phyloP scores from a whole-genome alignment of 2,888 invertebrate species.

The Coenonympha arcania region DNA sequence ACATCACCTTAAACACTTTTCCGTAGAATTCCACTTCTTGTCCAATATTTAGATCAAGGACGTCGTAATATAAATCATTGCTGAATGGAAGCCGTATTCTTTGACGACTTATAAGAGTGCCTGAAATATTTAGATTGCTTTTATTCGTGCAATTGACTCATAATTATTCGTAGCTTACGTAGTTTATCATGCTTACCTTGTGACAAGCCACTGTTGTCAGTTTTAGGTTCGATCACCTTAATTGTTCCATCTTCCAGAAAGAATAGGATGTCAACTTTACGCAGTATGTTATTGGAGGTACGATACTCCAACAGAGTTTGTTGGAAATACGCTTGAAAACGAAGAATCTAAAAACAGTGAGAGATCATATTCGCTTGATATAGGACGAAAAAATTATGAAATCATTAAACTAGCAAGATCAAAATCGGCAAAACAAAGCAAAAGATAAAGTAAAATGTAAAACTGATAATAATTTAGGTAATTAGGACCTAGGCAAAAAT shows the following conservation, averaged over 20 bases:
- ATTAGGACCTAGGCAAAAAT: too few relatives aligned
- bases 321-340: conserved; percentile 85
- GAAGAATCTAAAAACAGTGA: conserved; percentile 76
- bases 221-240: conserved; percentile 86
- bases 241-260: conserved; percentile 94
- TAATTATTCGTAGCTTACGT: too few relatives aligned
- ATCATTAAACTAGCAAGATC: too few relatives aligned
- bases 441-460: too few relatives aligned
- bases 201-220: conserved; percentile 87
- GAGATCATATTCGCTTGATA: too few relatives aligned
- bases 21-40: conserved; percentile 86
- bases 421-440: too few relatives aligned
- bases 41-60: conserved; percentile 91
- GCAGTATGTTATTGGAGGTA: conserved; percentile 78
- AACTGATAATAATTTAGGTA: too few relatives aligned
- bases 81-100: conserved; percentile 85
- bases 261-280: conserved; percentile 87
- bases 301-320: conserved; percentile 85
- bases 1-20: conserved; percentile 78
- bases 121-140: conserved; percentile 66
- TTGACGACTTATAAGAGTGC: conserved; percentile 86
- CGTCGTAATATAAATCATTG: conserved; percentile 84
- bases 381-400: too few relatives aligned
- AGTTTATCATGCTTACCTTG: conserved; percentile 81
- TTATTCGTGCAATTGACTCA: too few relatives aligned